phyloP scores from a whole-genome alignment of 2,888 invertebrate genomes.

The Standfussiana lucernea region DNA sequence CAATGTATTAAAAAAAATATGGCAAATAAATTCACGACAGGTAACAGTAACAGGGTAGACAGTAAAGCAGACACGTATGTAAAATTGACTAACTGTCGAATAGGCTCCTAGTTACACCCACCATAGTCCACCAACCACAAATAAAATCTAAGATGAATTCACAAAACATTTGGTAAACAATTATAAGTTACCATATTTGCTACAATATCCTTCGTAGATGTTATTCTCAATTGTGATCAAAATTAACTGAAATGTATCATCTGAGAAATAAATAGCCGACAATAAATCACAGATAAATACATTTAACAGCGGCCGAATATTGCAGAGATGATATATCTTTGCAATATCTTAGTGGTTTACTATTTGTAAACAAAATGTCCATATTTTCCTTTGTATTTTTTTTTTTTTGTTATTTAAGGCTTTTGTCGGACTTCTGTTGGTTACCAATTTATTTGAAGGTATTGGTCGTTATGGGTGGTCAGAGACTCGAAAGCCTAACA shows the following conservation, averaged over 20 bases:
- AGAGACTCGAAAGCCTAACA: not conserved
- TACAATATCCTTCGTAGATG: conserved; percentile 1
- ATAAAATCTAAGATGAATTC: not conserved
- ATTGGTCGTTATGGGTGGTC: not conserved
- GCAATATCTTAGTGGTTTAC: conserved; percentile 63
- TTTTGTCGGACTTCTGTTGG: conserved; percentile 1
- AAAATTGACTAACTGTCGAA: not conserved
- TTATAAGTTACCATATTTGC: not conserved
- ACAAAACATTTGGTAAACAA: not conserved
- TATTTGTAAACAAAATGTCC: conserved; percentile 59
- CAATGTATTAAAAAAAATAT: not conserved
- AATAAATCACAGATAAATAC: conserved; percentile 61
- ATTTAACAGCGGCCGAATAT: conserved; percentile 54
- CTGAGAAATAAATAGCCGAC: conserved; percentile 48
- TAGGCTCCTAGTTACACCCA: not conserved
- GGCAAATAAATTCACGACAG: not conserved
- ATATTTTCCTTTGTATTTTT: conserved; percentile 43
- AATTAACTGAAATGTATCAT: conserved; percentile 63
- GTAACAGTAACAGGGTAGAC: not conserved
- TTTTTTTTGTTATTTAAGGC: not conserved
- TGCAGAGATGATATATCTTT: conserved; percentile 56
- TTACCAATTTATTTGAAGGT: conserved; percentile 8
- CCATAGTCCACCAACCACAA: not conserved
- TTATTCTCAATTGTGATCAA: conserved; percentile 41
- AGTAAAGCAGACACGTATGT: not conserved